These are phyloP conservation scores for Cheilosia scutellata DNA, from an alignment of 2,888 invertebrate genomes.

Conservation along the genomic window DNA sequence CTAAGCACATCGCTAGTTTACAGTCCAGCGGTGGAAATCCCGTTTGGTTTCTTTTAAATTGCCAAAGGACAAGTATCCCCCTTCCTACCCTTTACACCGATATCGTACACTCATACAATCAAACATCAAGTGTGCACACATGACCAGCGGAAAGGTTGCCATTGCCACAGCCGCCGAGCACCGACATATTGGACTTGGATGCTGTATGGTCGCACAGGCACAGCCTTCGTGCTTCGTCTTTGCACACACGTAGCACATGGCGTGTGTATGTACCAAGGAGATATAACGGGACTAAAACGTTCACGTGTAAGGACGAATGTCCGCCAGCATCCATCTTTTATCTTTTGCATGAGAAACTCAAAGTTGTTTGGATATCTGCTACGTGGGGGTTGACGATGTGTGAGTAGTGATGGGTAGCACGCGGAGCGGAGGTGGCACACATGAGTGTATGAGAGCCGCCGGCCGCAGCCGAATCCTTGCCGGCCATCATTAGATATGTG, in stretches of 20 bases:
- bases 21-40: slow-evolving; percentile 61
- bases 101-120: slow-evolving; percentile 38
- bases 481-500: slow-evolving; percentile 73
- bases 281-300: slow-evolving; percentile 58
- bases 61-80: slow-evolving; percentile 74
- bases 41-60: slow-evolving; percentile 74
- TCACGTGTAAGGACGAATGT: slow-evolving; percentile 76
- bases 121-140: slow-evolving; percentile 58
- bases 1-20: slow-evolving; percentile 72
- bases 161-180: background rate
- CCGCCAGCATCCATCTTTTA: slow-evolving; percentile 76
- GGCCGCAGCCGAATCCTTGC: slow-evolving; percentile 64
- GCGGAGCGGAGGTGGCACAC: slow-evolving; percentile 51
- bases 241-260: slow-evolving; percentile 18
- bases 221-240: slow-evolving; percentile 48
- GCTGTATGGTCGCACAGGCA: slow-evolving; percentile 32
- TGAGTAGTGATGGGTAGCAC: slow-evolving; percentile 37
- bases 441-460: slow-evolving; percentile 56
- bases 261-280: slow-evolving; percentile 56
- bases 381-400: slow-evolving; percentile 52
- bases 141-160: slow-evolving; percentile 55
- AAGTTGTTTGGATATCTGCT: slow-evolving; percentile 69
- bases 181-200: slow-evolving; percentile 40
- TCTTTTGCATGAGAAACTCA: slow-evolving; percentile 76
- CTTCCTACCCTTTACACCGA: slow-evolving; percentile 36